Evolutionary conservation across 2,888 invertebrate genomes (phyloP), one percentile per base, ranked within the genome.

Genomic region (Heteropelma amictum): DNA sequence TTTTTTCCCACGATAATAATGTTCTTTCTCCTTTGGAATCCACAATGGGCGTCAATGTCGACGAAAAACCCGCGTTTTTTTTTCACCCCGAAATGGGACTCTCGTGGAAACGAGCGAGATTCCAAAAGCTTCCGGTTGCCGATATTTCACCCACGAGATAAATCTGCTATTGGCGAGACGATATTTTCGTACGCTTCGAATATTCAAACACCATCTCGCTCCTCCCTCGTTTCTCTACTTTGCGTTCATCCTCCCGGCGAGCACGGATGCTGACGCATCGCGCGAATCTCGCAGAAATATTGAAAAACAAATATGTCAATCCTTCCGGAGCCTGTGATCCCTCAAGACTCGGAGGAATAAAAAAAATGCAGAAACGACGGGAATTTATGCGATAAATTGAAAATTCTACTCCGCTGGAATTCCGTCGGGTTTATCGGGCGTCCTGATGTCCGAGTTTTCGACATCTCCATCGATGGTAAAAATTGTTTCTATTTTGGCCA

Each of bases 211-310:
- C 12, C 58, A 67, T 67, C 65, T 10, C n/a, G 47, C n/a, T n/a
- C n/a, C 10, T 60, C 56, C 6, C 38, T 28, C 47, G 21, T n/a
- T 23, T 21, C 47, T 14, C 58, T 26, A 10, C 28, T 26, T 12
- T 21, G 5, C 17, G 21, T 49, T 40, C n/a, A 19, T 56, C 45
- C 33, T 28, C 49, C 21, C 38, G 21, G 21, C 47, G n/a, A 40
- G 61, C 49, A 33, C 54, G 54, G 30, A 61, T 61, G 67, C 61
- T 72, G 72, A 72, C 61, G 67, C 67, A 60, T 65, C 47, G 23
- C 14, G 35, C 12, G 21, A 61, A 33, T 30, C 33, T 54, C 47
- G 67, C 56, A 17, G 26, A 12, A 35, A 67, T 7, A 12, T 19
- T n/a, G 26, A 12, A 30, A 21, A 49, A 21, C n/a, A n/a, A n/a